Evolutionary conservation across 2,113 vertebrate genomes (phyloP).

Genomic region (Megatriorchis doriae): DNA sequence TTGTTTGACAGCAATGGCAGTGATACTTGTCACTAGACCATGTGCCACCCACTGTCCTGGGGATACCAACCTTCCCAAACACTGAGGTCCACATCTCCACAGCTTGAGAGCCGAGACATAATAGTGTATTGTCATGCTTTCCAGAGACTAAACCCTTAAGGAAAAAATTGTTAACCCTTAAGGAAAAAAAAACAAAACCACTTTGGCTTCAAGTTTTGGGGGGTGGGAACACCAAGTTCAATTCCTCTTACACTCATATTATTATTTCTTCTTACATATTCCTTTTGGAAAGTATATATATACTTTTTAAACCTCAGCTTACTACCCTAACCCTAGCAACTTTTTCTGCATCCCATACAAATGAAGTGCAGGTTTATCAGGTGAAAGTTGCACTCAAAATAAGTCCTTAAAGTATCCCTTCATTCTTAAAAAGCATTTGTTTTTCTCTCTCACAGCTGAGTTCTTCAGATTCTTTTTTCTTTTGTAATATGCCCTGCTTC

Average conservation of each 20-base stretch:
- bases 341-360: background rate
- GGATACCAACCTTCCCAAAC: background rate
- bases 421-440: background rate
- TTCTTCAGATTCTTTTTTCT: background rate
- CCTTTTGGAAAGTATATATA: background rate
- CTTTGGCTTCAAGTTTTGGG: background rate
- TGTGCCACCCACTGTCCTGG: background rate
- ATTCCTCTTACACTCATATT: background rate
- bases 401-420: background rate
- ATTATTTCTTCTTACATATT: background rate
- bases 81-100: background rate
- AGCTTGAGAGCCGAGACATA: background rate
- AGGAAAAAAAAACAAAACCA: background rate
- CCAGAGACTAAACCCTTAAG: background rate
- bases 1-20: background rate
- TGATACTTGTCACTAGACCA: background rate
- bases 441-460: background rate
- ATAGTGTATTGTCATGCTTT: background rate
- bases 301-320: background rate
- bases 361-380: background rate
- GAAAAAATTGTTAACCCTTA: background rate
- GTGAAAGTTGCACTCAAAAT: background rate
- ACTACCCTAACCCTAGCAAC: background rate
- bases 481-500: rapidly evolving
- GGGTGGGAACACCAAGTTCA: background rate